Conservation (phyloP, 1,140 invertebrate species). For the Plectus sambesii region DNA sequence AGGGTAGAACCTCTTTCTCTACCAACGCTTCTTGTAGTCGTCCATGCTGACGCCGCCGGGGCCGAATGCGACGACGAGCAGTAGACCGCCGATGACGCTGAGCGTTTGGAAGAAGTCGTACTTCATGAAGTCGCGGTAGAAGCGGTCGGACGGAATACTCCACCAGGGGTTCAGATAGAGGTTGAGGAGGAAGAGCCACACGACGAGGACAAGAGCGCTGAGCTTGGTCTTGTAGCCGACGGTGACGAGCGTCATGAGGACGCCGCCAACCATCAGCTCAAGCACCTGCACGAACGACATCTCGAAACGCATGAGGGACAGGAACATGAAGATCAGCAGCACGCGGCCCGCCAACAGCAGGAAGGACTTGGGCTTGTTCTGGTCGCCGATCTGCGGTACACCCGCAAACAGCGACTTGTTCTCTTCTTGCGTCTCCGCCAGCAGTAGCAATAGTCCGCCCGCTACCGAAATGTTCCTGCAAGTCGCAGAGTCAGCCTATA, state of each 20-base stretch:
- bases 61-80: conserved; percentile 94
- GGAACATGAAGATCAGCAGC: conserved; percentile 94
- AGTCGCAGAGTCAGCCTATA: conserved; percentile 11
- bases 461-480: conserved; percentile 86
- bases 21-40: conserved; percentile 99
- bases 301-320: conserved; percentile 86
- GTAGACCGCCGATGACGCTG: conserved; percentile 93
- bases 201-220: conserved; percentile 80
- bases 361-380: conserved; percentile 95
- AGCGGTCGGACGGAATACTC: conserved; percentile 81
- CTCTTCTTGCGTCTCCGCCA: conserved; percentile 68
- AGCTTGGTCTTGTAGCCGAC: conserved; percentile 98
- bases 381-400: conserved; percentile 75
- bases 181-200: conserved; percentile 77
- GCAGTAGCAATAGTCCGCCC: conserved; percentile 79
- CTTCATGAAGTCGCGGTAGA: conserved; percentile 95
- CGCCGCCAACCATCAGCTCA: conserved; percentile 79
- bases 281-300: conserved; percentile 71
- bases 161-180: conserved; percentile 97
- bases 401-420: conserved; percentile 81
- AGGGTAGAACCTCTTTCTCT: too few relatives aligned
- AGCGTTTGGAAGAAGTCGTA: conserved; percentile 99
- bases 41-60: conserved; percentile 98
- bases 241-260: conserved; percentile 86
- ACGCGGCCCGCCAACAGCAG: conserved; percentile 88